Conservation (phyloP, 2,797 vertebrate genomes). For the Macropodus opercularis region DNA sequence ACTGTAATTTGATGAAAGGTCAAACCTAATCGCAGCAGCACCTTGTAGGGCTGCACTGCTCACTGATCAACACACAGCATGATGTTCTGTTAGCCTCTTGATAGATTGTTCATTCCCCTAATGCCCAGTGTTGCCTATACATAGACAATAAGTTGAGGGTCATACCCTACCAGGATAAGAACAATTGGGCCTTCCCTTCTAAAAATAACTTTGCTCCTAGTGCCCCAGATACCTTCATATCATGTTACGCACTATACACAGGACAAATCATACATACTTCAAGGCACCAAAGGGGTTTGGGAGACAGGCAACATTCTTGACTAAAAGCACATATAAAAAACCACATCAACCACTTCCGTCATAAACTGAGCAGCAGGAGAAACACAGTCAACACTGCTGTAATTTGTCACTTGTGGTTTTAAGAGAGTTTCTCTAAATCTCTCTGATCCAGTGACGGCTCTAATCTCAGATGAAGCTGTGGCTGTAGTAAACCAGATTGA, state of each 20-base stretch:
- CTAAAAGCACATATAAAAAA: neutral
- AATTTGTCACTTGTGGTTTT: conserved; percentile 8
- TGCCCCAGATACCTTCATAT: conserved; percentile 29
- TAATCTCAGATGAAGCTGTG: neutral
- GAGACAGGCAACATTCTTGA: conserved; percentile 29
- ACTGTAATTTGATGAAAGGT: conserved; percentile 28
- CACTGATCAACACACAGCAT: neutral
- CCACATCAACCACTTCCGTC: conserved; percentile 29
- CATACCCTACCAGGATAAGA: neutral
- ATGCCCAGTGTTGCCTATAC: conserved; percentile 2
- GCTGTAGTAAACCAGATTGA: conserved; percentile 16
- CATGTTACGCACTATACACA: conserved; percentile 21
- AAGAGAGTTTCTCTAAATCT: conserved; percentile 15
- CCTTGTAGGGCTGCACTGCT: neutral
- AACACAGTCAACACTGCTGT: neutral
- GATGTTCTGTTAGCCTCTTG: neutral
- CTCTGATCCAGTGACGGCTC: conserved; percentile 16
- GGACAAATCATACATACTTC: conserved; percentile 10
- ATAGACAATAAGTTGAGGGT: conserved; percentile 12
- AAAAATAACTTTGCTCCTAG: neutral
- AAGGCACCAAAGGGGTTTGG: conserved; percentile 12
- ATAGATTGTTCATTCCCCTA: too few species aligned
- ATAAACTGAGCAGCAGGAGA: conserved; percentile 12
- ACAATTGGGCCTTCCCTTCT: conserved; percentile 2
- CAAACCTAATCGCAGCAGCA: conserved; percentile 24